These are phyloP conservation scores for Drosophila macrospina DNA, from an alignment of 2,888 invertebrate species.

Conservation along the genomic window DNA sequence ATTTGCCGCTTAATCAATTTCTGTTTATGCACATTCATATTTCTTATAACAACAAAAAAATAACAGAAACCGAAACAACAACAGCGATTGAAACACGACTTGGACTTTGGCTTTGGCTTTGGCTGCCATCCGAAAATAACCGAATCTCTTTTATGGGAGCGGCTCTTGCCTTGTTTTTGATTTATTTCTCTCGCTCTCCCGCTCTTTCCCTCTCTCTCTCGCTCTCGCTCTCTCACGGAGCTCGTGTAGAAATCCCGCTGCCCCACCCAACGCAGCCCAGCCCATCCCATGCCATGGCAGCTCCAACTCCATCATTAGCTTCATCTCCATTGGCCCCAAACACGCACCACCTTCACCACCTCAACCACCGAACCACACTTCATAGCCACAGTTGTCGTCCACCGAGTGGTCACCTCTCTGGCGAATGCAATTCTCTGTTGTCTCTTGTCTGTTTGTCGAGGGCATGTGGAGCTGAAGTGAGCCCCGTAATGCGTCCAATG, in stretches of 20 bases:
- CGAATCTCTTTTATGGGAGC: slow-evolving; percentile 29
- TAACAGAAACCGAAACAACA: neutral
- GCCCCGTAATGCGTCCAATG: slow-evolving; percentile 57
- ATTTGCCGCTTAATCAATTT: slow-evolving; percentile 78
- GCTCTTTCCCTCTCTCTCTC: neutral
- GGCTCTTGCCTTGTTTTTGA: slow-evolving; percentile 32
- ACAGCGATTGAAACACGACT: slow-evolving; percentile 25
- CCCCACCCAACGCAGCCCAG: slow-evolving; percentile 16
- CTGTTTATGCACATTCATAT: slow-evolving; percentile 67
- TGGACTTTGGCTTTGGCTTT: slow-evolving; percentile 48
- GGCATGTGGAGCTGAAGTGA: slow-evolving; percentile 31
- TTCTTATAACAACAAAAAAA: neutral
- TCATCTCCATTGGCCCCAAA: slow-evolving; percentile 50
- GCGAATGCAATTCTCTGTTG: slow-evolving; percentile 17
- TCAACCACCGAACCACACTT: neutral
- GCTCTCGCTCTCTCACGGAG: neutral
- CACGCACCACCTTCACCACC: slow-evolving; percentile 50
- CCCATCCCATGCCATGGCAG: slow-evolving; percentile 31
- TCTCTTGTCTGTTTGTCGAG: slow-evolving; percentile 11
- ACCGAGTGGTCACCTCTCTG: slow-evolving; percentile 6
- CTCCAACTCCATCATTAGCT: slow-evolving; percentile 3
- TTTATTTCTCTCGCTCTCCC: slow-evolving; percentile 37
- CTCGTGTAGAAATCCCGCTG: slow-evolving; percentile 6
- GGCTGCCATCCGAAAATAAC: slow-evolving; percentile 8
- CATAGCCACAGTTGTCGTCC: slow-evolving; percentile 6